phyloP scores from a whole-genome alignment of 23 tunicate species.

The Oikopleura albicans region DNA sequence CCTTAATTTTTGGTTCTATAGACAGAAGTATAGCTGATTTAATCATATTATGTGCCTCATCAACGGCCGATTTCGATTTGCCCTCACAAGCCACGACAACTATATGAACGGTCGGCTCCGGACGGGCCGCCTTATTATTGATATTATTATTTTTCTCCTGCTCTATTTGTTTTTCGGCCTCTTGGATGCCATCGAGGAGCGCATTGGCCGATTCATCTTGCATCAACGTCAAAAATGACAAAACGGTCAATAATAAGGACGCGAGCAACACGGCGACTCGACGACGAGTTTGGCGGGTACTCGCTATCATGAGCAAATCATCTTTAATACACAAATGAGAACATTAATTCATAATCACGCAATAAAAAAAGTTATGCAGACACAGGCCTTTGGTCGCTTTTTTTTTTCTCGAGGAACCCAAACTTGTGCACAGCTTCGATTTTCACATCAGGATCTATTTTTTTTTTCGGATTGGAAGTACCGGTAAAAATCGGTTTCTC shows the following conservation, averaged over 20 bases:
- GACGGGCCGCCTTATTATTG: background rate
- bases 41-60: constrained; percentile 44
- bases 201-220: background rate
- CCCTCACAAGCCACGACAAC: constrained; percentile 78
- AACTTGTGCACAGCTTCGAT: too few relatives aligned
- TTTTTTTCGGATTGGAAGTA: too few relatives aligned
- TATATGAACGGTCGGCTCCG: constrained; percentile 20
- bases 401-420: too few relatives aligned
- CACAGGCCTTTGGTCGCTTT: too few relatives aligned
- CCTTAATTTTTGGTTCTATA: constrained; percentile 18
- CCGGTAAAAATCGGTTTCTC: too few relatives aligned
- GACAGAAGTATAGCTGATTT: constrained; percentile 64
- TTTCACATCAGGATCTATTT: too few relatives aligned
- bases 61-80: constrained; percentile 22
- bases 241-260: background rate
- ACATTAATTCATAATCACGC: too few relatives aligned
- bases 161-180: background rate
- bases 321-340: too few relatives aligned
- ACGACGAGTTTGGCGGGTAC: background rate
- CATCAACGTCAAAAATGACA: background rate
- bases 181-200: background rate
- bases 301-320: background rate
- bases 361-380: too few relatives aligned
- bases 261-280: background rate
- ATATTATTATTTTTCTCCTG: background rate